These are phyloP conservation scores for Indicator indicator DNA, from an alignment of 2,113 vertebrate species.

Conservation along the genomic window DNA sequence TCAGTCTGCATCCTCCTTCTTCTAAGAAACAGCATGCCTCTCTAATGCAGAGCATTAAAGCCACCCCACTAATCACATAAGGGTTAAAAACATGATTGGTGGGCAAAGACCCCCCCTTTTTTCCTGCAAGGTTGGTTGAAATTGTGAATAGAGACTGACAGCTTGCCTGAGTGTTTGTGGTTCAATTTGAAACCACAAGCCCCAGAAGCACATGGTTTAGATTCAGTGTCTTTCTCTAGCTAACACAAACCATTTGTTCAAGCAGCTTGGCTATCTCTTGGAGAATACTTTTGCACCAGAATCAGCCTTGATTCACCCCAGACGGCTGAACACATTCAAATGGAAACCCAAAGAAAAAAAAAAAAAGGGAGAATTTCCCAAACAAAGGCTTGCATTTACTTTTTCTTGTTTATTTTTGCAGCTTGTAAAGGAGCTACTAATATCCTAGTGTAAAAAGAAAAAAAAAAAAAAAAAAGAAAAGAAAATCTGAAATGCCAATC, in stretches of 20 bases:
- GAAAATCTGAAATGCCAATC: constrained; percentile 69
- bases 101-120: background rate
- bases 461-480: background rate
- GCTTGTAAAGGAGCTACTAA: constrained; percentile 66
- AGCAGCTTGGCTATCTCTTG: constrained; percentile 72
- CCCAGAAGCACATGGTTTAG: constrained; percentile 76
- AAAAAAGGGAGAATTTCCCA: constrained; percentile 26
- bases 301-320: constrained; percentile 69
- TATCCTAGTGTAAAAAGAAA: constrained; percentile 28
- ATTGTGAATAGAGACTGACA: constrained; percentile 74
- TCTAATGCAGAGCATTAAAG: background rate
- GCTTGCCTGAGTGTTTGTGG: constrained; percentile 66
- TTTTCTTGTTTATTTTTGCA: constrained; percentile 76
- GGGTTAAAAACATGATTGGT: constrained; percentile 55
- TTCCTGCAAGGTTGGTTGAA: constrained; percentile 47
- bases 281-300: constrained; percentile 65
- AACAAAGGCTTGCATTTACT: constrained; percentile 66
- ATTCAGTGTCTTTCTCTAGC: constrained; percentile 71
- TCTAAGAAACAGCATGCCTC: fast-evolving
- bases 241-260: constrained; percentile 79
- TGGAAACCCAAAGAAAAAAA: constrained; percentile 57
- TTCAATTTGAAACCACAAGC: constrained; percentile 75
- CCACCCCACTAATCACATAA: background rate
- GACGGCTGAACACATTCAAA: constrained; percentile 60
- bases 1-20: background rate